Evolutionary conservation across 2,113 vertebrate genomes (phyloP), one percentile per base, ranked within the genome.

Genomic region (Pagrus major): DNA sequence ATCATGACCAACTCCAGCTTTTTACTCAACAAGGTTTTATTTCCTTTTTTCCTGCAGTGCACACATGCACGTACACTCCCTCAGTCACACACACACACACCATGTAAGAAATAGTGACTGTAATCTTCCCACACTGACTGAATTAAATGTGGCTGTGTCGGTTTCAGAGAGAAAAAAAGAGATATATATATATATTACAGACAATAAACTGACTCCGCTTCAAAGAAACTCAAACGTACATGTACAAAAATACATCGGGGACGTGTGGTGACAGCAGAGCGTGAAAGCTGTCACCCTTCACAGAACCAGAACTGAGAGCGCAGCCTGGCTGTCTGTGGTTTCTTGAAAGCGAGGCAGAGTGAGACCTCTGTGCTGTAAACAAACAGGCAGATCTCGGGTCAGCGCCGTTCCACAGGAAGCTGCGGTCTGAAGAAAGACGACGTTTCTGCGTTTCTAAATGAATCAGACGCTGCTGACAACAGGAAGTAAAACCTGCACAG

Each of bases 401-500:
- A 52, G 52, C 8, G 15, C 33, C 1, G 42, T 21, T 44, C 11
- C n/a, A 72, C 60, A 70, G 80, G 80, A 83, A 81, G 78, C 64
- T 42, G 83, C 16, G 75, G 66, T 49, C 47, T 46, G 20, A 6
- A 31, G 41, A 66, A 67, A 27, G 65, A 9, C 16, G 9, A 11
- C 31, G 59, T 59, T 54, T 68, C 35, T 49, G 8, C 6, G 64
- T 65, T 69, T 85, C 72, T 83, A 71, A 80, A 83, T 47, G 60
- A 76, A 60, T 63, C 55, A 21, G 44, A 49, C 3, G 47, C 25
- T 11, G 35, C 29, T 52, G 39, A 73, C 69, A 71, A 55, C 84
- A 86, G 65, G 75, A 86, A 75, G 84, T 67, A 6, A n/a, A n/a
- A 44, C 58, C 35, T 23, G 66, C 74, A 70, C 6, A 16, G 4